phyloP scores from a whole-genome alignment of 1,140 invertebrate genomes.

The Eubasilissa regina region DNA sequence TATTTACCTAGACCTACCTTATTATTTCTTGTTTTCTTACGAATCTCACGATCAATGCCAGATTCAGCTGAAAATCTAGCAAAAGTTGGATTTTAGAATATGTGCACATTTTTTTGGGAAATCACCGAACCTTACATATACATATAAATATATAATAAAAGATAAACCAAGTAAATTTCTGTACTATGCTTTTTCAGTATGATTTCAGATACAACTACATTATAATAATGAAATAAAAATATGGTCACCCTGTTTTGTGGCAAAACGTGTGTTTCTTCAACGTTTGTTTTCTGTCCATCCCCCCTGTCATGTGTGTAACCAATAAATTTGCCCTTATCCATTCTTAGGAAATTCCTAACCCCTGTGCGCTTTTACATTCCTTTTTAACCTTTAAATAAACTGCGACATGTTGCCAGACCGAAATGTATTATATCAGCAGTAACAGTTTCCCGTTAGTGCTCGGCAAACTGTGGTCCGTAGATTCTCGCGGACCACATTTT shows the following conservation, averaged over 20 bases:
- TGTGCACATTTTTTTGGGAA: too few relatives aligned
- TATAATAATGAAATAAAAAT: background rate
- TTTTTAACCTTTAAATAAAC: conserved; percentile 48
- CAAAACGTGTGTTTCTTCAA: conserved; percentile 12
- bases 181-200: background rate
- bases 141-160: too few relatives aligned
- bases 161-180: too few relatives aligned
- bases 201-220: background rate
- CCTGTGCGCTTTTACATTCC: conserved; percentile 47
- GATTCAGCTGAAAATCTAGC: too few relatives aligned
- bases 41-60: too few relatives aligned
- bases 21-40: too few relatives aligned
- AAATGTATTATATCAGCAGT: conserved; percentile 41
- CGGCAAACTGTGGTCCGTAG: conserved; percentile 3
- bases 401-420: conserved; percentile 33
- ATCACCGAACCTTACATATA: too few relatives aligned
- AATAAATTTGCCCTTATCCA: conserved; percentile 52
- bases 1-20: too few relatives aligned
- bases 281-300: conserved; percentile 35
- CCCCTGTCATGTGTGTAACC: conserved; percentile 43
- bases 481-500: too few relatives aligned
- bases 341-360: conserved; percentile 45
- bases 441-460: conserved; percentile 14
- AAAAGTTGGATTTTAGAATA: background rate
- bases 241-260: background rate